A percentile compares a stretch with the other conserved stretches of the same genome.
These are phyloP conservation scores for Enteromius radiatus DNA, from an alignment of 2,797 vertebrate genomes.

Conservation along the genomic window DNA sequence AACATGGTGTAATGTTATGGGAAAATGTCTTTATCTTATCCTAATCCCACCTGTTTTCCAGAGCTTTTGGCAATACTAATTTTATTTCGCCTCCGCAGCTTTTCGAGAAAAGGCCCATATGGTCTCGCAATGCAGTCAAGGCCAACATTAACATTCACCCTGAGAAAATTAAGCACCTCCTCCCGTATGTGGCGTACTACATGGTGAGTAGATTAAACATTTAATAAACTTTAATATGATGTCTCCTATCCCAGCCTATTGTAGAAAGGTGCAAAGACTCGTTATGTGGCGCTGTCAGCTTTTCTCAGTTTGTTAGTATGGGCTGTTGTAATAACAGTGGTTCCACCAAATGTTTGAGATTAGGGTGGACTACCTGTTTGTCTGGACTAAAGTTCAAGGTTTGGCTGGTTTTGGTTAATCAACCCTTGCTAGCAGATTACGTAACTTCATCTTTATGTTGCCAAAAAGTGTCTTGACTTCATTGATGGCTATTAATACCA, in stretches of 20 bases:
- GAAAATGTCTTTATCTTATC: constrained; percentile 42
- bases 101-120: constrained; percentile 89
- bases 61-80: constrained; percentile 8
- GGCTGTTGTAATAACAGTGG: neutral
- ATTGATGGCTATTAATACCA: neutral
- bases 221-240: neutral
- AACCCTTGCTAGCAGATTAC: neutral
- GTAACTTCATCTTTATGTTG: neutral
- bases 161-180: constrained; percentile 92
- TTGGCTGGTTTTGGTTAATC: neutral
- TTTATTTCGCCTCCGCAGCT: constrained; percentile 75
- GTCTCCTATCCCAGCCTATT: neutral
- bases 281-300: neutral
- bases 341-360: neutral
- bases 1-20: neutral
- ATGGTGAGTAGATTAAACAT: constrained; percentile 84
- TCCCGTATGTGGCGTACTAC: constrained; percentile 90
- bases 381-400: neutral
- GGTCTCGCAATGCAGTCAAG: constrained; percentile 94
- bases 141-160: constrained; percentile 91
- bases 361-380: neutral
- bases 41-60: constrained; percentile 12
- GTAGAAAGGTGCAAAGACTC: neutral
- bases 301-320: neutral
- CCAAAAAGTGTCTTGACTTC: neutral